These are phyloP conservation scores for Caenorhabditis remanei DNA, from an alignment of 1,140 invertebrate genomes.

Conservation along the genomic window DNA sequence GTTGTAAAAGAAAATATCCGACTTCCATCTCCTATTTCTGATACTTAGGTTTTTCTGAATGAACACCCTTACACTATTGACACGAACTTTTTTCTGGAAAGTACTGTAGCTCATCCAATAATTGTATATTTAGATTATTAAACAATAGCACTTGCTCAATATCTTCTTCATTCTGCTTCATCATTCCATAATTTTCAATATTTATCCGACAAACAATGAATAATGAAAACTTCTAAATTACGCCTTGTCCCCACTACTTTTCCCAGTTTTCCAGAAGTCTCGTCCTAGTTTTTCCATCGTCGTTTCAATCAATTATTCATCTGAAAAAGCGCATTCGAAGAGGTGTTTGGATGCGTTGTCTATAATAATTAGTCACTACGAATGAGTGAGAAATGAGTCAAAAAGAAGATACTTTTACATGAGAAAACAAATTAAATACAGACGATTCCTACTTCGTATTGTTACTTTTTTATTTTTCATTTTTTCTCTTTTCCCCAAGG, in stretches of 20 bases:
- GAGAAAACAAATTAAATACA: conserved; percentile 21
- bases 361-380: conserved; percentile 4
- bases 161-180: too few species aligned
- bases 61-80: too few species aligned
- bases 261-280: background rate
- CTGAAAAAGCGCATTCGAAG: background rate
- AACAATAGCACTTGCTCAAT: too few species aligned
- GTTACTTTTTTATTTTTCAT: background rate
- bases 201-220: background rate
- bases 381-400: conserved; percentile 16
- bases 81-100: too few species aligned
- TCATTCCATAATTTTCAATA: too few species aligned
- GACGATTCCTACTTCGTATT: background rate
- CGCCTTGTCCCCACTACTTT: background rate
- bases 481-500: conserved; percentile 1
- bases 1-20: too few species aligned
- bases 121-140: too few species aligned
- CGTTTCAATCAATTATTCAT: conserved; percentile 21
- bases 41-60: too few species aligned
- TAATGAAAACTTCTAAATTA: background rate
- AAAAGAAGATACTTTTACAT: background rate
- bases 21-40: too few species aligned
- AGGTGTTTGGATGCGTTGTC: background rate
- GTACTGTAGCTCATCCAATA: too few species aligned
- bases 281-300: background rate